Evolutionary conservation across 2,113 vertebrate genomes (phyloP).

Genomic region (Takifugu bimaculatus): DNA sequence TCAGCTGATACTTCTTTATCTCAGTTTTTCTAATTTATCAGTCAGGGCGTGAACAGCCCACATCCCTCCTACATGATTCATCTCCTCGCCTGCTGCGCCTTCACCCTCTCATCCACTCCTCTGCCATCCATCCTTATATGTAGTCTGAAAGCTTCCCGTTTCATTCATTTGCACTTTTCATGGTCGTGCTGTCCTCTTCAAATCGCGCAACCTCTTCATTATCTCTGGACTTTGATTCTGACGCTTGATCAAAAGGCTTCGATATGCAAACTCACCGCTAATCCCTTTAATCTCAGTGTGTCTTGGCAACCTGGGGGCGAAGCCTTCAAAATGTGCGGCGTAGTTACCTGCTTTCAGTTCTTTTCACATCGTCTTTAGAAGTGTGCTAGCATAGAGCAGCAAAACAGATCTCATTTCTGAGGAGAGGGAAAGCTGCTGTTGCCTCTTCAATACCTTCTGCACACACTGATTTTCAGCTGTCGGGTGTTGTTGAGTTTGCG

Average conservation of each 20-base stretch:
- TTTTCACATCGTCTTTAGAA: neutral
- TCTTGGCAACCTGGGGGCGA: constrained; percentile 46
- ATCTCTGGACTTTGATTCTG: constrained; percentile 17
- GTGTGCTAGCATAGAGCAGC: neutral
- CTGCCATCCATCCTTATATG: constrained; percentile 1
- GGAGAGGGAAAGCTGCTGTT: constrained; percentile 1
- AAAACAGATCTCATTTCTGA: neutral
- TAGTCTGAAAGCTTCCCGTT: neutral
- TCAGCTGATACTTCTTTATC: constrained; percentile 19
- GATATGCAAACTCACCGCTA: constrained; percentile 29
- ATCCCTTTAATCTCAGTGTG: constrained; percentile 49
- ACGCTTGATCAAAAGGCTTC: constrained; percentile 17
- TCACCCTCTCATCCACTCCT: constrained; percentile 16
- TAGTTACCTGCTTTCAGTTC: constrained; percentile 4
- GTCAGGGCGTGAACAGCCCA: constrained; percentile 14
- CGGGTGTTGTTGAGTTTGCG: constrained; percentile 9
- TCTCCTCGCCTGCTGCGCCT: constrained; percentile 16
- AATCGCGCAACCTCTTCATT: constrained; percentile 3
- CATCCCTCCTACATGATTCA: constrained; percentile 41
- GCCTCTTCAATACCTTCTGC: neutral
- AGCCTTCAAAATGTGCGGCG: constrained; percentile 11
- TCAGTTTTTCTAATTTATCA: constrained; percentile 23
- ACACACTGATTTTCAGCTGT: constrained; percentile 9
- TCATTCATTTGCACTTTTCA: constrained; percentile 8
- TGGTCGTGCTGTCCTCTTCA: neutral